A percentile compares a stretch with the other conserved stretches of the same genome.
These are phyloP conservation scores for Bos indicus DNA, from an alignment of 2,113 vertebrate species.

Conservation along the genomic window DNA sequence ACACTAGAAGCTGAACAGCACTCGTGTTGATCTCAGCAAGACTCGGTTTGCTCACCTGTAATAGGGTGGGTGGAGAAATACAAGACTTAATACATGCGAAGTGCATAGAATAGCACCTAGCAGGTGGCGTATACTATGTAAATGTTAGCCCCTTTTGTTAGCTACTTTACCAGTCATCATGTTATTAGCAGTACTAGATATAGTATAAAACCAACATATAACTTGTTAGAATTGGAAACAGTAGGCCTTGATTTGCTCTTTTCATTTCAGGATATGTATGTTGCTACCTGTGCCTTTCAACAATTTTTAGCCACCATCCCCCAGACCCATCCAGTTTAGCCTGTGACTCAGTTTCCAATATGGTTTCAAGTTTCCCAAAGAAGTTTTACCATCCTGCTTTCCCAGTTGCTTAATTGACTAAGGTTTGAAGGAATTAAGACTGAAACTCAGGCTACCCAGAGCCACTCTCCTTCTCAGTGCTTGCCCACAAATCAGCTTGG, in stretches of 20 bases:
- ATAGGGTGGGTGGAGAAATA: neutral
- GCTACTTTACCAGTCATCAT: neutral
- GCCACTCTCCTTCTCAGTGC: neutral
- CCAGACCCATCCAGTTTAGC: neutral
- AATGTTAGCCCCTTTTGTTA: neutral
- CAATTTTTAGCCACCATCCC: neutral
- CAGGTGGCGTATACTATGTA: rapidly evolving
- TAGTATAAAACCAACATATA: neutral
- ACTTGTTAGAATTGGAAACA: neutral
- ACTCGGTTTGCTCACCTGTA: neutral
- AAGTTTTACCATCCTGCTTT: neutral
- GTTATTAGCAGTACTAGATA: neutral
- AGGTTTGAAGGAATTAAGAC: conserved; percentile 19
- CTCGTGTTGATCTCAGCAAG: neutral
- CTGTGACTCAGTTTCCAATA: neutral
- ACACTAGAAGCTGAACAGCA: neutral
- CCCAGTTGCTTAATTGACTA: neutral
- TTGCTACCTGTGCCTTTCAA: neutral
- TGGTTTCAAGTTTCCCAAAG: neutral
- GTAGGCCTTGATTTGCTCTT: neutral
- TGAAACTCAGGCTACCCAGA: neutral
- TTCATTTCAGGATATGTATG: neutral
- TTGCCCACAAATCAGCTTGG: neutral
- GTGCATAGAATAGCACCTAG: too few relatives aligned
- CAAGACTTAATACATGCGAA: neutral